A percentile compares a stretch with the other conserved stretches of the same genome.
phyloP scores from a whole-genome alignment of 2,888 invertebrate genomes.

The Sicus ferrugineus region DNA sequence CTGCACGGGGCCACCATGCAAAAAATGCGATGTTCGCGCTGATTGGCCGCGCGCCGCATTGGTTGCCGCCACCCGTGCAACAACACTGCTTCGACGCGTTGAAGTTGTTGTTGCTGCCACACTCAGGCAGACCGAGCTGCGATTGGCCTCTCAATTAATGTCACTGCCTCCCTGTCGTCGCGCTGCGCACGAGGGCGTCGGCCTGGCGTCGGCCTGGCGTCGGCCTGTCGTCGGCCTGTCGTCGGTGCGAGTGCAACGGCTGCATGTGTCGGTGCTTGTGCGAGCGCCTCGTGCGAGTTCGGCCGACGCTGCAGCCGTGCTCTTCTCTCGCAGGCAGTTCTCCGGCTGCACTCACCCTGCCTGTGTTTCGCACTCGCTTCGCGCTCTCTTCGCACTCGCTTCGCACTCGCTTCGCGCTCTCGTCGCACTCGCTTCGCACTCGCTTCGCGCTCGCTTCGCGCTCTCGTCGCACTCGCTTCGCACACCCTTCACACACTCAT shows the following conservation, averaged over 20 bases:
- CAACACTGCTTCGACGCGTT: neutral
- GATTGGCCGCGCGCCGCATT: conserved; percentile 2
- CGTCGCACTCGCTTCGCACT: no score
- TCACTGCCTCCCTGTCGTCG: no score
- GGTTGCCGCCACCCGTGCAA: neutral
- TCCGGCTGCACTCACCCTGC: no score
- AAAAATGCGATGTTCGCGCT: neutral
- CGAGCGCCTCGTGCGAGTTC: neutral
- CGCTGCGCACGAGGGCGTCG: no score
- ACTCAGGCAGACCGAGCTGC: neutral
- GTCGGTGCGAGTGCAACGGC: neutral
- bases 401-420: neutral
- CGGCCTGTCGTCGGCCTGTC: neutral
- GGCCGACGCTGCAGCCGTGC: neutral
- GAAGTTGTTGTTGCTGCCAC: neutral
- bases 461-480: neutral
- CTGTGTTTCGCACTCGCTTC: no score
- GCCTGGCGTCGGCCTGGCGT: neutral
- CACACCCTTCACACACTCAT: neutral
- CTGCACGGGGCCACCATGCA: neutral
- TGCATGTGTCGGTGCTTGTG: neutral
- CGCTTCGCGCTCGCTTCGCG: no score
- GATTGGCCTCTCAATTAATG: no score
- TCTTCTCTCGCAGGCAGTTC: no score
- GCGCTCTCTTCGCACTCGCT: neutral